These are phyloP conservation scores for Iselma pallidipennis DNA, from an alignment of 2,888 invertebrate genomes.

Conservation along the genomic window DNA sequence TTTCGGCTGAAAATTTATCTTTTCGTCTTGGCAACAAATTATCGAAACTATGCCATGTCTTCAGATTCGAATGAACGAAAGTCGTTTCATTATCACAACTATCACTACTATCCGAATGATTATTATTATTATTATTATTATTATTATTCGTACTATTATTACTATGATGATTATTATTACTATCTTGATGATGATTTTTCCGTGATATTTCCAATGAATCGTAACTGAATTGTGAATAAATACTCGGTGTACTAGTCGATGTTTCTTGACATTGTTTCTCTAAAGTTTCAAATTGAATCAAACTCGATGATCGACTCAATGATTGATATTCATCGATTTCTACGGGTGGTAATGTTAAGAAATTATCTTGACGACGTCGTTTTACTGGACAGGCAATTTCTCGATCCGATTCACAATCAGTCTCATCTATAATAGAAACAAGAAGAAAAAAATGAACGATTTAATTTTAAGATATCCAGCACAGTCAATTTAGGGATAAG, in stretches of 20 bases:
- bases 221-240: conserved; percentile 59
- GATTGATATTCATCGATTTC: conserved; percentile 59
- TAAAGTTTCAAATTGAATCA: conserved; percentile 83
- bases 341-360: conserved; percentile 45
- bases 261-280: conserved; percentile 69
- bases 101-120: conserved; percentile 52
- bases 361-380: conserved; percentile 66
- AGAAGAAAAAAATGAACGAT: too few relatives aligned
- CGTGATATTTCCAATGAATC: conserved; percentile 57
- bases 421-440: too few relatives aligned
- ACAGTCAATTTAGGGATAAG: too few relatives aligned
- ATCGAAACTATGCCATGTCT: conserved; percentile 56
- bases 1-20: conserved; percentile 70
- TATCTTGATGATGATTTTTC: background rate
- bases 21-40: conserved; percentile 42
- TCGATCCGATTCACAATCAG: conserved; percentile 71
- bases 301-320: conserved; percentile 77
- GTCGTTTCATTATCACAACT: conserved; percentile 50
- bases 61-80: conserved; percentile 49
- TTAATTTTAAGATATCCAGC: too few relatives aligned
- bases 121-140: background rate
- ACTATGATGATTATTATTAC: background rate
- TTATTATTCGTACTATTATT: conserved; percentile 31
- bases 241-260: conserved; percentile 56
- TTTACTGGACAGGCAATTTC: conserved; percentile 78